These are phyloP conservation scores for Brachypalpus laphriformis DNA, from an alignment of 2,888 invertebrate species.

Conservation along the genomic window DNA sequence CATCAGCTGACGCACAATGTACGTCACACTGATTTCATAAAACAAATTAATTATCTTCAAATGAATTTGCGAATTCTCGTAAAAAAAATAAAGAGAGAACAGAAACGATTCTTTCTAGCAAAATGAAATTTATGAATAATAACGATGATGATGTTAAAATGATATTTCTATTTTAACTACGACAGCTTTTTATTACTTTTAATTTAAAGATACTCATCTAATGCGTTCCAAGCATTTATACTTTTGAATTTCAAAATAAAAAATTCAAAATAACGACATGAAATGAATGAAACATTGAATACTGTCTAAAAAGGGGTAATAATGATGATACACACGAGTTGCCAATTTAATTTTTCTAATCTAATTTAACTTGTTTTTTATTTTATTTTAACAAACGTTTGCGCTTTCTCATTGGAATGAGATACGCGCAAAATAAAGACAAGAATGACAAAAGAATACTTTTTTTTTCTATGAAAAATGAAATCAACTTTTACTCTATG, in stretches of 20 bases:
- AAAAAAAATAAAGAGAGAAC: background rate
- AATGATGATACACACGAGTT: conserved; percentile 4
- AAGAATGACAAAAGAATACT: conserved; percentile 35
- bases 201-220: conserved; percentile 39
- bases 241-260: conserved; percentile 20
- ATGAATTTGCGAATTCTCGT: conserved; percentile 59
- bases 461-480: conserved; percentile 16
- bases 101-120: background rate
- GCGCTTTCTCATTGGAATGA: conserved; percentile 34
- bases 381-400: background rate
- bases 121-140: background rate
- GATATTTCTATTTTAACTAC: conserved; percentile 44
- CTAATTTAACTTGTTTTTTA: background rate
- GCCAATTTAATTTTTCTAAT: conserved; percentile 11
- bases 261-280: conserved; percentile 42
- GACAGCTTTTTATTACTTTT: conserved; percentile 26
- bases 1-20: background rate
- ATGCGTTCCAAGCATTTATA: conserved; percentile 49
- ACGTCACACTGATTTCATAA: background rate
- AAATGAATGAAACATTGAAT: conserved; percentile 41
- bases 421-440: background rate
- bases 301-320: background rate
- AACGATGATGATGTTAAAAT: conserved; percentile 41
- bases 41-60: background rate
- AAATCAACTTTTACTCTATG: conserved; percentile 54